Evolutionary conservation across 2,113 vertebrate genomes (phyloP), one percentile per base, ranked within the genome.

Genomic region (Zootoca vivipara): DNA sequence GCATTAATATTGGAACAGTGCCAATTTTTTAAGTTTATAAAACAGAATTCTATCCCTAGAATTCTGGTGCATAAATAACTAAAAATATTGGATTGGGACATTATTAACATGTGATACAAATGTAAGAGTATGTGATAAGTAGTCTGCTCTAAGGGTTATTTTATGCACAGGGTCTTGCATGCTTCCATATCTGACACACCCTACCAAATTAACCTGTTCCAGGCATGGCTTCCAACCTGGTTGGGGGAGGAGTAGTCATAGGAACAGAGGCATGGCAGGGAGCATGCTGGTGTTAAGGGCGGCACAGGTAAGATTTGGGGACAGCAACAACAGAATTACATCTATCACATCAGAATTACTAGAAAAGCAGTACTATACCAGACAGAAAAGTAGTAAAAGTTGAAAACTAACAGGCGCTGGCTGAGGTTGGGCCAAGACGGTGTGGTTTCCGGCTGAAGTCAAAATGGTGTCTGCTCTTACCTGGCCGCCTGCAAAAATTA

Each of bases 381-480:
- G 94, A 90, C 90, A 95, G 91, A 93, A 95, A 92, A 91, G 94
- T 91, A 95, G 92, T 94, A 94, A 95, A 93, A 94, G 93, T 94
- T 94, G 95, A 94, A 77, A 93, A 98, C 98, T 98, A 97, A 98
- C 98, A 95, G 97, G 97, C 85, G 97, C 95, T 94, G 97, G 90
- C 95, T 98, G 98, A 87, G 97, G 97, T 82, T 98, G 98, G 89
- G 98, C 95, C 96, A 99, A 95, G 95, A 98, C 96, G 95, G 97
- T 95, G 94, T 98, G 98, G 92, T 97, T 97, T 96, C 97, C 97
- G 94, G 96, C 96, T 93, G 97, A 96, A 96, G 96, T 95, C 96
- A 97, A 96, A 96, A 97, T 96, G 93, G 96, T 96, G 92, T 97
- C 96, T 96, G 95, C 96, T 96, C 96, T 97, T 96, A 97, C 96